A percentile compares a stretch with the other conserved stretches of the same genome.
phyloP scores from a whole-genome alignment of 2,888 invertebrate genomes.

The Fragum sueziense region DNA sequence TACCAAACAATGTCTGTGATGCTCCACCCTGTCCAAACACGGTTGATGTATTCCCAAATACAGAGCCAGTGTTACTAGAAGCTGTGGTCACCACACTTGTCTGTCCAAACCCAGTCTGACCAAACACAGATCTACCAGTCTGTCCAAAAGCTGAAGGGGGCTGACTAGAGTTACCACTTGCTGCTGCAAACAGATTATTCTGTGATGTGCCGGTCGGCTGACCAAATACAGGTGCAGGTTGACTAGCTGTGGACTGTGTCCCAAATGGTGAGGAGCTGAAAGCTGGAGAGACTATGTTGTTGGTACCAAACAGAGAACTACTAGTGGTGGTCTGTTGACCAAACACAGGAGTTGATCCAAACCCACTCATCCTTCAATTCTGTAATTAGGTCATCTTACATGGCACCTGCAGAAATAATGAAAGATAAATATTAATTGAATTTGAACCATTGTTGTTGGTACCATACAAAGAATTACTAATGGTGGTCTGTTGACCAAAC shows the following conservation, averaged over 20 bases:
- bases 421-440: too few relatives aligned
- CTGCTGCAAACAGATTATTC: background rate
- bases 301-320: background rate
- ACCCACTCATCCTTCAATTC: background rate
- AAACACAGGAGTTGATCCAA: background rate
- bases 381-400: too few relatives aligned
- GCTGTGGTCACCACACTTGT: background rate
- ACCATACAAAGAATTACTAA: background rate
- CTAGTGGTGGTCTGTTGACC: background rate
- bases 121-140: background rate
- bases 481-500: background rate
- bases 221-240: background rate
- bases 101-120: background rate
- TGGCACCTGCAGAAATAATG: too few relatives aligned
- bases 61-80: background rate
- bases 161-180: background rate
- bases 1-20: constrained; percentile 14
- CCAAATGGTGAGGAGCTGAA: background rate
- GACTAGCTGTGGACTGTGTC: background rate
- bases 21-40: background rate
- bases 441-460: background rate
- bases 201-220: background rate
- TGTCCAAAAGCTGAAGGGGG: background rate
- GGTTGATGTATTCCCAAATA: constrained; percentile 10
- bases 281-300: background rate